Evolutionary conservation across 1,140 invertebrate species (phyloP).

Genomic region (Venturia canescens): DNA sequence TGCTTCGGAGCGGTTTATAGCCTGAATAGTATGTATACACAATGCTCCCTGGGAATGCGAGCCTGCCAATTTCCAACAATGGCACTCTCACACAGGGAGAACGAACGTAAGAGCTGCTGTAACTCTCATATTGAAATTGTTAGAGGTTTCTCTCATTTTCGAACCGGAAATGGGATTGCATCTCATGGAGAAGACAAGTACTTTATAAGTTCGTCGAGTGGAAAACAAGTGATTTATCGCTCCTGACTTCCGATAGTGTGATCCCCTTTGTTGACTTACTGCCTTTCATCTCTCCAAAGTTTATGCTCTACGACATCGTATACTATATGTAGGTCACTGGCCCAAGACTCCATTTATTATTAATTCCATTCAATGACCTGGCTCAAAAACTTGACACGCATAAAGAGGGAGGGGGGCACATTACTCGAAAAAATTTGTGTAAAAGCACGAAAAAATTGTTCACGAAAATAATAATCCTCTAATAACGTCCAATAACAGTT

Average conservation of each 20-base stretch:
- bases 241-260: not conserved
- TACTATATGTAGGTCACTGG: not conserved
- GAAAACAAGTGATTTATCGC: slow-evolving; percentile 39
- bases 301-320: not conserved
- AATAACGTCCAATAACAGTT: too few relatives aligned
- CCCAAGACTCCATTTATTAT: not conserved
- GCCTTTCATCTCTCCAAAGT: not conserved
- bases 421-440: too few relatives aligned
- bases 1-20: slow-evolving; percentile 20
- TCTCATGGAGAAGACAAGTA: slow-evolving; percentile 17
- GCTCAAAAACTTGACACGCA: too few relatives aligned
- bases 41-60: not conserved
- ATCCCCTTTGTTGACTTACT: slow-evolving; percentile 2
- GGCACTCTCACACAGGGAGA: not conserved
- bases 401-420: too few relatives aligned
- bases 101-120: not conserved
- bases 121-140: slow-evolving; percentile 39
- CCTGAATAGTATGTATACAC: not conserved
- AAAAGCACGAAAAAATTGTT: too few relatives aligned
- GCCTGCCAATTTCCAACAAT: slow-evolving; percentile 35
- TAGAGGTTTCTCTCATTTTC: slow-evolving; percentile 31
- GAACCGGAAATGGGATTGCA: slow-evolving; percentile 32
- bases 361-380: not conserved
- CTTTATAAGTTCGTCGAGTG: slow-evolving; percentile 24
- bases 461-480: too few relatives aligned